These are phyloP conservation scores for Sinodicranocentrus sp. DNA, from an alignment of 2,888 invertebrate species.

Conservation along the genomic window DNA sequence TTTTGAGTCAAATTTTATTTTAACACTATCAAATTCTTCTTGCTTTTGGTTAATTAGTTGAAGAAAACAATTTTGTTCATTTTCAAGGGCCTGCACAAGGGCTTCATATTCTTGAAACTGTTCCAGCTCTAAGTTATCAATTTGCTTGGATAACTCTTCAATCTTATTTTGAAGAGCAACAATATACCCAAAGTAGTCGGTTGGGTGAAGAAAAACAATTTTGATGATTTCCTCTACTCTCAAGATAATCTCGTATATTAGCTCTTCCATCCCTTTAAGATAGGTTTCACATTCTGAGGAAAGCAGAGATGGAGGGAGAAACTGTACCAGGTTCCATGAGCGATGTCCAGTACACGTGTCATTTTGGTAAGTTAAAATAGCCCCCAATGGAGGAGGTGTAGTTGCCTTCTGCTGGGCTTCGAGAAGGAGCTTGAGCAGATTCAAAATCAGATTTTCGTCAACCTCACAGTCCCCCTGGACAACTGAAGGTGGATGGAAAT, in stretches of 20 bases:
- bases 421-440: neutral
- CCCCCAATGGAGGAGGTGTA: neutral
- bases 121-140: neutral
- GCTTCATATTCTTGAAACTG: neutral
- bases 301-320: neutral
- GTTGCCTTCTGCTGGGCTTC: neutral
- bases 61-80: neutral
- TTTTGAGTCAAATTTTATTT: neutral
- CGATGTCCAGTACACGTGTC: neutral
- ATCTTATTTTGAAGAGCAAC: neutral
- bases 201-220: neutral
- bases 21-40: neutral
- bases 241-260: neutral
- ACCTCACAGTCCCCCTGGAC: neutral
- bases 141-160: neutral
- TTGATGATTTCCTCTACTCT: neutral
- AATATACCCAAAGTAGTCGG: neutral
- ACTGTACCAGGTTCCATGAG: neutral
- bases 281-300: neutral
- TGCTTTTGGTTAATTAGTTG: neutral
- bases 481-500: neutral
- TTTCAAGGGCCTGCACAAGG: neutral
- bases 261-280: neutral
- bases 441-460: neutral
- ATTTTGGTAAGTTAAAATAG: neutral